Evolutionary conservation across 2,888 invertebrate genomes (phyloP), one percentile per base, ranked within the genome.

Genomic region (Sesamia inferens): DNA sequence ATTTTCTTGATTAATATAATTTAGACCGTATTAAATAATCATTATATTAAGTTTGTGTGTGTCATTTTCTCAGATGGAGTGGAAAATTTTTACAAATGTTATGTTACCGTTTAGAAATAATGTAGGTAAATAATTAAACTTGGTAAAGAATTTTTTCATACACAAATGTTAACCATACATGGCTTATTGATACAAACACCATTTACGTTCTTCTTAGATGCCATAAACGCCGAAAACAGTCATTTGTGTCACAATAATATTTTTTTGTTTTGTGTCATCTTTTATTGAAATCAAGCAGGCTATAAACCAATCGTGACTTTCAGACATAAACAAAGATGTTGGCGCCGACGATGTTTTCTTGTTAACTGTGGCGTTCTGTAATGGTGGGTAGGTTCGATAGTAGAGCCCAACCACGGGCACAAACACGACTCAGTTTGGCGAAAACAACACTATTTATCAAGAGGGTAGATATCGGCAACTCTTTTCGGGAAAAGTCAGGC

Each of bases 401-500:
- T 78, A 73, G 76, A 82, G 74, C 63, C 72, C 82, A 87, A 87
- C 90, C 90, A 84, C 86, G 91, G 90, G 71, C 76, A 92, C 94
- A 94, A 95, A 95, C 93, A 94, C 92, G 91, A 88, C 87, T 76
- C 83, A 74, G 90, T 88, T 94, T 92, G 93, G 92, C 95, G 95
- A 95, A 96, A 96, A 96, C 96, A 96, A 96, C 94, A 93, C 94
- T 90, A 95, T 96, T 95, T 95, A 95, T 96, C 95, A 95, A 91
- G 92, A 92, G 93, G 94, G 93, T 90, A 89, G 92, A 93, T 92
- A 93, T 93, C 92, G 92, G 81, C 88, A 91, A 91, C 91, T 92
- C 90, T 91, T 92, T 88, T 86, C 83, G 87, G 89, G 91, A 87
- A 92, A 93, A 93, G 91, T 94, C 92, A 84, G 88, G 90, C 90